Conservation (phyloP, 2,797 vertebrate species). For the Molothrus ater region DNA sequence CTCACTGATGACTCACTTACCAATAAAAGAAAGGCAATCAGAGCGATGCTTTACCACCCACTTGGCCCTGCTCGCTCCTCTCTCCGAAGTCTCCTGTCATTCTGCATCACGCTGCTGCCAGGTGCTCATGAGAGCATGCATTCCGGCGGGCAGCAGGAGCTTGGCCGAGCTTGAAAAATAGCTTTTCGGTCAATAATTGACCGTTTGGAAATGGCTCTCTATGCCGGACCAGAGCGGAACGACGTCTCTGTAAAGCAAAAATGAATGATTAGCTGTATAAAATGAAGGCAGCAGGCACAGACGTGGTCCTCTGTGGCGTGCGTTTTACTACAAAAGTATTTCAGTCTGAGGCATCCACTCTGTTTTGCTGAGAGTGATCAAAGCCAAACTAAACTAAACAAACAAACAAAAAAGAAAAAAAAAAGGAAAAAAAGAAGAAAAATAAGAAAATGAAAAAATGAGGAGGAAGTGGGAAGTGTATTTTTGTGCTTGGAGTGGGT, state of each 20-base stretch:
- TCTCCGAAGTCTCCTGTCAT: background rate
- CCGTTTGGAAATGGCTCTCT: background rate
- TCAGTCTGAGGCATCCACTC: background rate
- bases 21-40: background rate
- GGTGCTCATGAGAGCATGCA: background rate
- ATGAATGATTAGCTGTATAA: background rate
- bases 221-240: background rate
- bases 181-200: constrained; percentile 4
- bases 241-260: background rate
- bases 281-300: background rate
- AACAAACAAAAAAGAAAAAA: background rate
- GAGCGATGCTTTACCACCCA: background rate
- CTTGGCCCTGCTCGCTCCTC: background rate
- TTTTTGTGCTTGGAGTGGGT: no score
- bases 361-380: background rate
- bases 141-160: background rate
- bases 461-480: no score
- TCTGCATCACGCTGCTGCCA: background rate
- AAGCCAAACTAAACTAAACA: background rate
- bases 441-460: no score
- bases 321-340: background rate
- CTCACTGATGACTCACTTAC: background rate
- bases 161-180: background rate
- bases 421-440: no score
- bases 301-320: background rate